Base-by-base conservation (phyloP, 2,888 invertebrate genomes). In the Synergus umbraculus region DNA sequence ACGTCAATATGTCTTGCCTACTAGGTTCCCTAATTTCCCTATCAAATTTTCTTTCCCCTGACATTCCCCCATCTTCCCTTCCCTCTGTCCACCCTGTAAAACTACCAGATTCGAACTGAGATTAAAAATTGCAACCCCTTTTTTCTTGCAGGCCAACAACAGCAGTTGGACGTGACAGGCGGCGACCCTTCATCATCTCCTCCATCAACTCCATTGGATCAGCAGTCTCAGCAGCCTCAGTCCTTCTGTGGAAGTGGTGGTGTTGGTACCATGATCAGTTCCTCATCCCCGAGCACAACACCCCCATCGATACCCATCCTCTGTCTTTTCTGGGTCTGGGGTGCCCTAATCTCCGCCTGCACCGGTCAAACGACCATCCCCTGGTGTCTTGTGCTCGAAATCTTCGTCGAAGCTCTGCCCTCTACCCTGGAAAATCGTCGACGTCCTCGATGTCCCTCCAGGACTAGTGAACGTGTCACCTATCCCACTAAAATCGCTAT, bases 271-370 rank as follows among this genome's bases (percentile, higher is more conserved):
- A 73, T 73, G 12, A 54, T 54, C 54, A 73, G 73, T 73, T 83
- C 85, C 18, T 87, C 87, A 86, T 82, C 83, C 77, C 82, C 86
- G 79, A 85, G 81, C 82, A 83, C 81, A 80, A 81, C 86, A 83
- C 84, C 88, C 78, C 85, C 85, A 78, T 82, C 84, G 65, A 80
- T 87, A 78, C 88, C 86, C 58, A 83, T 89, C 46, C 82, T 90
- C 83, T 90, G 89, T 85, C 85, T 91, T 58, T 89, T 91, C 87
- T 92, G 91, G 90, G 87, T 91, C 84, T 91, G 91, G 91, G 92
- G 92, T 91, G 93, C 92, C 89, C 79, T 90, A 22, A 93, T 93
- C 90, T 93, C 93, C 89, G 84, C 91, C 90, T 92, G 89, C 84
- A 87, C 82, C 79, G 85, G 83, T 79, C 84, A 85, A 83, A 86